A percentile compares a stretch with the other conserved stretches of the same genome.
phyloP scores from a whole-genome alignment of 2,113 vertebrate species.

The Rhinichthys klamathensis region DNA sequence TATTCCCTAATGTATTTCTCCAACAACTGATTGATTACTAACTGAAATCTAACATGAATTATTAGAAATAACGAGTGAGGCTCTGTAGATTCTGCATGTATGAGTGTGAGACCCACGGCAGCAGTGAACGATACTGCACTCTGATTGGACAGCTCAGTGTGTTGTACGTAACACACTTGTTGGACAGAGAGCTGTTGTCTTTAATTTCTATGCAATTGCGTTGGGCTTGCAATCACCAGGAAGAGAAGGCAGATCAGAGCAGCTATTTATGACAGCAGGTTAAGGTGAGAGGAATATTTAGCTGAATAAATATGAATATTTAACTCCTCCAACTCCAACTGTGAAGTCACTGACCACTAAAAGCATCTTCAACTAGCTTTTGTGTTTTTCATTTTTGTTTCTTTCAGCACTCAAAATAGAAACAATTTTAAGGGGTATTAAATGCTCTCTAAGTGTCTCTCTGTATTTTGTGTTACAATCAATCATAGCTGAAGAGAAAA shows the following conservation, averaged over 20 bases:
- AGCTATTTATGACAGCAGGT: conserved; percentile 7
- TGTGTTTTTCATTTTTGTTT: not conserved
- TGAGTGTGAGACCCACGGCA: conserved; percentile 79
- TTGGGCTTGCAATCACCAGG: conserved; percentile 54
- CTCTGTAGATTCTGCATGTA: conserved; percentile 57
- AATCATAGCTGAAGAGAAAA: conserved; percentile 68
- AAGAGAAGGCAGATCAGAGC: conserved; percentile 41
- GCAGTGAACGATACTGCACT: conserved; percentile 81
- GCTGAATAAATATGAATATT: not conserved
- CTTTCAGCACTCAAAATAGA: conserved; percentile 1
- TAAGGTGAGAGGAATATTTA: not conserved
- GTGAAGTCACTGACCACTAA: not conserved
- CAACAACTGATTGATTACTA: conserved; percentile 24
- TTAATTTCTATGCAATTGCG: conserved; percentile 80
- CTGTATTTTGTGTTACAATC: conserved; percentile 58
- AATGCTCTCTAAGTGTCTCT: conserved; percentile 66
- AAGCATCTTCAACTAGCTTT: not conserved
- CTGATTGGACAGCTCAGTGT: conserved; percentile 79
- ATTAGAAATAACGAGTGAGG: conserved; percentile 56
- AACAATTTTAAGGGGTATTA: not conserved
- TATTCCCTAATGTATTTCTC: not conserved
- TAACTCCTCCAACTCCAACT: not conserved
- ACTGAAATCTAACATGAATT: not conserved
- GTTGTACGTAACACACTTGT: conserved; percentile 70
- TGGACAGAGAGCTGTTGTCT: conserved; percentile 79